These are phyloP conservation scores for Melangyna quadrimaculata DNA, from an alignment of 2,888 invertebrate genomes.

Conservation along the genomic window DNA sequence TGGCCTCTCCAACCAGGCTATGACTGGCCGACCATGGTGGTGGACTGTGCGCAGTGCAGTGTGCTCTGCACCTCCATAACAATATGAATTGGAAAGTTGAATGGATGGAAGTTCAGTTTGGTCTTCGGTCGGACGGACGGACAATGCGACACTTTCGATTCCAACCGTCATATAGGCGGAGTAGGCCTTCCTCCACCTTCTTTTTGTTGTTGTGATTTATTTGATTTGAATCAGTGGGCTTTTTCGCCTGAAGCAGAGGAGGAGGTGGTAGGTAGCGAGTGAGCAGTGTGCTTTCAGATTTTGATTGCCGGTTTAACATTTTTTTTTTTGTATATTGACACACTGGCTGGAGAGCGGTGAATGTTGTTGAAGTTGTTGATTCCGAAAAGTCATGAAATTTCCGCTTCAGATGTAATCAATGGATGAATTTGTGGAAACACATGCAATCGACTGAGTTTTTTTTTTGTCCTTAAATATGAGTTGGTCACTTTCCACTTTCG, in stretches of 20 bases:
- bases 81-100: conserved; percentile 45
- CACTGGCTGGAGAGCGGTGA: conserved; percentile 50
- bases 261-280: neutral
- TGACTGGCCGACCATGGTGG: neutral
- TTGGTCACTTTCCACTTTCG: conserved; percentile 61
- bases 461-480: neutral
- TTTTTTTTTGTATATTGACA: conserved; percentile 38
- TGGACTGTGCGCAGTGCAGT: neutral
- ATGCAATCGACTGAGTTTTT: conserved; percentile 50
- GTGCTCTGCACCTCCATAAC: neutral
- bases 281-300: conserved; percentile 7
- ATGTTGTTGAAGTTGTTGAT: conserved; percentile 46
- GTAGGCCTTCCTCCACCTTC: conserved; percentile 7
- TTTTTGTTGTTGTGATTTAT: conserved; percentile 53
- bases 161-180: conserved; percentile 5
- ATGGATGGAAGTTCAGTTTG: neutral
- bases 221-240: conserved; percentile 56
- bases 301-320: conserved; percentile 32
- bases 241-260: neutral
- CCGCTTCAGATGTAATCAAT: conserved; percentile 69
- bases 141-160: conserved; percentile 69
- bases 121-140: neutral
- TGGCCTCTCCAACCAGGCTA: neutral
- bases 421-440: conserved; percentile 31
- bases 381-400: conserved; percentile 52